A percentile compares a stretch with the other conserved stretches of the same genome.
Conservation (phyloP, 2,888 invertebrate species). For the Agrilus cyanescens region DNA sequence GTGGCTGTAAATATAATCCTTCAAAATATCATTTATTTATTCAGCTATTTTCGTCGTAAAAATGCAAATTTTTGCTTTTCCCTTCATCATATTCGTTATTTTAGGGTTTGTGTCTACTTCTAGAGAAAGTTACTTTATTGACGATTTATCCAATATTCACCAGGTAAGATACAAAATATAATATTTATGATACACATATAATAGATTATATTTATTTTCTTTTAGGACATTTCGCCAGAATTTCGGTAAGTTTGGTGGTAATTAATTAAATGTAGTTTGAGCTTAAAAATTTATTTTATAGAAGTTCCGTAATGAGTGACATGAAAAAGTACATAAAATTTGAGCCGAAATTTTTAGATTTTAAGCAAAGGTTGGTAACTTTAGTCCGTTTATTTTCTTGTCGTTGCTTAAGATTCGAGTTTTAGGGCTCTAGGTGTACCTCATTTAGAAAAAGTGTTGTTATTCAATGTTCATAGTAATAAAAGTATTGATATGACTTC, state of each 20-base stretch:
- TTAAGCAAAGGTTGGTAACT: conserved; percentile 49
- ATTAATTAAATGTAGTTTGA: neutral
- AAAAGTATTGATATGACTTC: conserved; percentile 84
- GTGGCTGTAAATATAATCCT: conserved; percentile 28
- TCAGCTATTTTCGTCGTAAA: conserved; percentile 37
- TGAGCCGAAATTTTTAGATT: conserved; percentile 56
- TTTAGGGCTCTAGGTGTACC: conserved; percentile 76
- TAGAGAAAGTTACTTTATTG: conserved; percentile 57
- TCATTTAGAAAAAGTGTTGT: conserved; percentile 71
- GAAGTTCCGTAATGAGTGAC: conserved; percentile 20
- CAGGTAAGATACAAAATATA: conserved; percentile 31
- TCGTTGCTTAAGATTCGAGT: conserved; percentile 15
- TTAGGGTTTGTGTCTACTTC: conserved; percentile 60
- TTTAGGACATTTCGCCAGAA: conserved; percentile 31
- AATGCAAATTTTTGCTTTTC: conserved; percentile 5
- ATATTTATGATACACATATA: neutral
- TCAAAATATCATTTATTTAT: conserved; percentile 19
- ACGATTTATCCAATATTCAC: conserved; percentile 46
- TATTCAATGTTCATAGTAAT: conserved; percentile 78
- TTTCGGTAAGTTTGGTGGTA: conserved; percentile 22
- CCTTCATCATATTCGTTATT: conserved; percentile 23
- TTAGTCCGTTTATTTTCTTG: conserved; percentile 15
- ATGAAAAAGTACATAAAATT: conserved; percentile 42
- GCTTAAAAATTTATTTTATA: neutral
- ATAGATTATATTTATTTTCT: conserved; percentile 9